Evolutionary conservation across 2,797 vertebrate genomes (phyloP).

Genomic region (Micropoecilia bifurca): DNA sequence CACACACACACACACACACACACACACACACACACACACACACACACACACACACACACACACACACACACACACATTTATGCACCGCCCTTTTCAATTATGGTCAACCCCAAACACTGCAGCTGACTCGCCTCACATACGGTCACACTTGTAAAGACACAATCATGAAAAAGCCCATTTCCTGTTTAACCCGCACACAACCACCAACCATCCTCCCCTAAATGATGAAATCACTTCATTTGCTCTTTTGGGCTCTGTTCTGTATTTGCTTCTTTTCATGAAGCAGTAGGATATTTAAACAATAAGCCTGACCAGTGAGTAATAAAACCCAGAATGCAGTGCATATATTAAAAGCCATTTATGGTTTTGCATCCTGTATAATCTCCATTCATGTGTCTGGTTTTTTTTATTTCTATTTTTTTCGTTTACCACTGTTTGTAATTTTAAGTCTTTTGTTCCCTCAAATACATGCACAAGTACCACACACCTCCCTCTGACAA

Average conservation of each 20-base stretch:
- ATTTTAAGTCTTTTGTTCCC: slow-evolving; percentile 8
- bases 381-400: slow-evolving; percentile 28
- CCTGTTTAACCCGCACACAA: slow-evolving; percentile 15
- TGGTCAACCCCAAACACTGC: slow-evolving; percentile 2
- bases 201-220: slow-evolving; percentile 20
- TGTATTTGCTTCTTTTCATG: slow-evolving; percentile 62
- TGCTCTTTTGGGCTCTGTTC: slow-evolving; percentile 52
- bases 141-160: slow-evolving; percentile 17
- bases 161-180: slow-evolving; percentile 10
- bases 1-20: neutral
- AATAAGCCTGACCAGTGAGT: slow-evolving; percentile 76
- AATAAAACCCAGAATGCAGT: slow-evolving; percentile 77
- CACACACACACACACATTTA: neutral
- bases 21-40: no score
- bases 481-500: slow-evolving; percentile 40
- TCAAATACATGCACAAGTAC: neutral
- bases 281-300: slow-evolving; percentile 58
- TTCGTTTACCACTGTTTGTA: slow-evolving; percentile 6
- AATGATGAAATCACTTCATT: slow-evolving; percentile 56
- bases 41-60: no score
- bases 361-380: slow-evolving; percentile 56
- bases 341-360: slow-evolving; percentile 80
- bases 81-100: slow-evolving; percentile 11
- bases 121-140: neutral
- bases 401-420: neutral